Conservation (phyloP, 2,888 invertebrate genomes). For the Troilus luridus region DNA sequence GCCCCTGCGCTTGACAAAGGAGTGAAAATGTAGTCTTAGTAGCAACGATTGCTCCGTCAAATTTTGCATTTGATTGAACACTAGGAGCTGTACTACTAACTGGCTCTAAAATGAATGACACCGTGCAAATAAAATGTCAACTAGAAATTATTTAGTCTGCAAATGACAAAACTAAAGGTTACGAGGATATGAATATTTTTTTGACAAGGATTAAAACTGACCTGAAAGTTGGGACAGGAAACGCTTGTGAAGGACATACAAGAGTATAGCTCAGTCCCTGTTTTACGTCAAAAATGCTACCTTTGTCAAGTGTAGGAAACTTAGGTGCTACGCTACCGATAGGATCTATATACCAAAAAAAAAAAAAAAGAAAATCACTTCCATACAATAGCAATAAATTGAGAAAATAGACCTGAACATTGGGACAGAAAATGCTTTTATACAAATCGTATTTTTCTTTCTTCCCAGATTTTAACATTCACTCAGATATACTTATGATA, state of each 20-base stretch:
- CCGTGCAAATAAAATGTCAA: slow-evolving; percentile 4
- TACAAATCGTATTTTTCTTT: neutral
- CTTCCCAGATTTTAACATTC: neutral
- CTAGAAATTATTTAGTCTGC: neutral
- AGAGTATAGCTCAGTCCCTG: slow-evolving; percentile 66
- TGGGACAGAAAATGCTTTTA: slow-evolving; percentile 69
- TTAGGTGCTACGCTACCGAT: slow-evolving; percentile 70
- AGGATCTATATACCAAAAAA: slow-evolving; percentile 65
- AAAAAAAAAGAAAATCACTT: slow-evolving; percentile 6
- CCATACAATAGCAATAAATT: neutral
- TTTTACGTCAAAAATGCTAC: slow-evolving; percentile 67
- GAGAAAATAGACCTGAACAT: slow-evolving; percentile 69
- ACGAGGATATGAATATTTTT: neutral
- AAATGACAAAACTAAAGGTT: neutral
- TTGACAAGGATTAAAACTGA: slow-evolving; percentile 68
- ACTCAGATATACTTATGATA: neutral
- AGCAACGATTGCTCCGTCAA: slow-evolving; percentile 65
- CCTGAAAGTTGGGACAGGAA: slow-evolving; percentile 82
- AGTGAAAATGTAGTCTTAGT: slow-evolving; percentile 67
- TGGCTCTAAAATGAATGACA: slow-evolving; percentile 70
- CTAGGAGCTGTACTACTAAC: slow-evolving; percentile 69
- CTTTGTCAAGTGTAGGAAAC: slow-evolving; percentile 70
- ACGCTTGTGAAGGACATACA: slow-evolving; percentile 83
- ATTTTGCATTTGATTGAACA: slow-evolving; percentile 68
- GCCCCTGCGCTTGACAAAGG: slow-evolving; percentile 72